These are phyloP conservation scores for Naso thynnoides DNA, from an alignment of 2,797 vertebrate species.

Conservation along the genomic window DNA sequence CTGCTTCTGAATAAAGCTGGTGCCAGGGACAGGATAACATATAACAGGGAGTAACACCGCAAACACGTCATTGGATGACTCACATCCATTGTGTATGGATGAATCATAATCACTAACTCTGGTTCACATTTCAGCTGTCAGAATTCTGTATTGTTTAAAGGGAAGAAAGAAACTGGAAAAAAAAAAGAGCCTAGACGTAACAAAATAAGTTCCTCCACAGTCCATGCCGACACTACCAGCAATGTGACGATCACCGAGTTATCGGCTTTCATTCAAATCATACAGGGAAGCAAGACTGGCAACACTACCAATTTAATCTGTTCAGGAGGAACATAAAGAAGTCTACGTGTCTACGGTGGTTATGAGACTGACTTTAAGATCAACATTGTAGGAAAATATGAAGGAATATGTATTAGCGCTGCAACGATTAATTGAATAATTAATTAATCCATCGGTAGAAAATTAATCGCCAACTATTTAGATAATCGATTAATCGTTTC, in stretches of 20 bases:
- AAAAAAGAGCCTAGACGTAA: background rate
- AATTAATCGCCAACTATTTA: too few relatives aligned
- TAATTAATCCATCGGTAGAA: too few relatives aligned
- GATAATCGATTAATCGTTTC: too few relatives aligned
- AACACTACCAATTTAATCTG: constrained; percentile 23
- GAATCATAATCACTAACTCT: constrained; percentile 48
- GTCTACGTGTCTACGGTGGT: background rate
- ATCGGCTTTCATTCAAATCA: constrained; percentile 38
- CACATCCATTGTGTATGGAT: constrained; percentile 40
- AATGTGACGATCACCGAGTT: constrained; percentile 29
- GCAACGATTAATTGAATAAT: too few relatives aligned
- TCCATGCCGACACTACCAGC: background rate
- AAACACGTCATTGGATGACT: constrained; percentile 47
- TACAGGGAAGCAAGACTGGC: background rate
- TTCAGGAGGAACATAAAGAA: constrained; percentile 3
- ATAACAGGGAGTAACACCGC: constrained; percentile 30
- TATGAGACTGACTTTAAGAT: constrained; percentile 1
- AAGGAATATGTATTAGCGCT: constrained; percentile 15
- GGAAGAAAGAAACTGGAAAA: background rate
- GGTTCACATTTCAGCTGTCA: constrained; percentile 52
- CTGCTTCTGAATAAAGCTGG: constrained; percentile 39
- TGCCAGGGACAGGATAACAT: constrained; percentile 31
- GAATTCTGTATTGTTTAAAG: constrained; percentile 27
- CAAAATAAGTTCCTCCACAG: constrained; percentile 19
- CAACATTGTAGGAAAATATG: background rate